Base-by-base conservation (phyloP, 1,140 invertebrate species). In the Drosophila pallidifrons region DNA sequence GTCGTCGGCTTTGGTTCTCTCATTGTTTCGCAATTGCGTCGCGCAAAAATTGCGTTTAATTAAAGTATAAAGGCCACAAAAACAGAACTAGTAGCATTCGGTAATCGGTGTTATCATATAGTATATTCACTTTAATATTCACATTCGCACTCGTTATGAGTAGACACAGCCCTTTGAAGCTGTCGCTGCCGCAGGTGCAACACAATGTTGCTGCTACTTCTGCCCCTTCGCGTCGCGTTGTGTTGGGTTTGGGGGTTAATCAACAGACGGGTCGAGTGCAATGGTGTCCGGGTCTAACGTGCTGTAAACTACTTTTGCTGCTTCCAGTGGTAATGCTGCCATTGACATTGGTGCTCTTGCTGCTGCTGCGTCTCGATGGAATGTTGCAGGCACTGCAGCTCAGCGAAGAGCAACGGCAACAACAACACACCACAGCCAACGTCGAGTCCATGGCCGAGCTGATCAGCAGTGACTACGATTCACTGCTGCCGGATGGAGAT, bases 311-410 rank as follows among this genome's bases (percentile, higher is more conserved):
- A 49, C 73, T 92, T 13, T 71, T 92, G 54, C 61, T 92, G 46
- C 67, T 92, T 91, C 91, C 91, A 91, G 90, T 92, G 55, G 75
- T 91, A 13, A 82, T 92, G 88, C 74, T 92, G 79, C 91, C 91
- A 10, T 58, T 92, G 69, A 91, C 88, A 28, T 66, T 92, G 71
- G 78, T 91, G 43, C 69, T 92, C n/a, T 66, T 92, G 51, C 79
- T 92, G 54, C 77, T 92, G 6, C 76, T 91, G 71, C 90, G 90
- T 20, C 77, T 92, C 67, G 90, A 92, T 30, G 82, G 91, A n/a
- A 92, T 92, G 88, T 54, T 92, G 63, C 75, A 74, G 28, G 91
- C 88, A 0, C 60, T 92, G 49, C 78, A 86, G 15, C 49, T 88
- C 3, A 82, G 43, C 51, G 77, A 83, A 15, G 59, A 87, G 25